Evolutionary conservation across 1,140 invertebrate genomes (phyloP).

Genomic region (Monomorium pharaonis): DNA sequence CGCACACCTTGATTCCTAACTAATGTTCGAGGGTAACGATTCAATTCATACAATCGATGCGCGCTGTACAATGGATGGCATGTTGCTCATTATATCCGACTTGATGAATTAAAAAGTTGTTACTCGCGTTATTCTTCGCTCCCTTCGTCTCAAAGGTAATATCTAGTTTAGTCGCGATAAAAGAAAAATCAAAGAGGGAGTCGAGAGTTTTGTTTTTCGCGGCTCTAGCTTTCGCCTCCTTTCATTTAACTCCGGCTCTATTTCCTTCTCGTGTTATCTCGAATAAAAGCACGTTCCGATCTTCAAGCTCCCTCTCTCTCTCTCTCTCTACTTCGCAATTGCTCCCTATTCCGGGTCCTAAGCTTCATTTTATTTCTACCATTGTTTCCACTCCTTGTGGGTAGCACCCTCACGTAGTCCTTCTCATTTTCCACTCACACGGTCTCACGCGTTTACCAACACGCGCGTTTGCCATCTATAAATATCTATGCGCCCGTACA

Average conservation of each 20-base stretch:
- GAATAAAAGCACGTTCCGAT: slow-evolving; percentile 69
- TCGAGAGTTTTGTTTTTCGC: slow-evolving; percentile 7
- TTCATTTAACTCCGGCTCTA: slow-evolving; percentile 29
- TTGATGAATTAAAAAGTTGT: slow-evolving; percentile 31
- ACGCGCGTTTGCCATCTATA: slow-evolving; percentile 34
- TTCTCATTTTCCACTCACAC: slow-evolving; percentile 78
- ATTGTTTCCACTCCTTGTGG: slow-evolving; percentile 79
- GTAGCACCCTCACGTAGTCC: slow-evolving; percentile 70
- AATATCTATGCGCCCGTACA: slow-evolving; percentile 15
- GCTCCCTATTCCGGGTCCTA: slow-evolving; percentile 59
- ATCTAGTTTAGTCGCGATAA: slow-evolving; percentile 12
- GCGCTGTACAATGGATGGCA: neutral
- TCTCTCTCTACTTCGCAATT: slow-evolving; percentile 56
- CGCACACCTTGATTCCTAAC: slow-evolving; percentile 68
- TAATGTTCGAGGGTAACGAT: slow-evolving; percentile 58
- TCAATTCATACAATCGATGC: slow-evolving; percentile 29
- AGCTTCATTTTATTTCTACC: slow-evolving; percentile 83
- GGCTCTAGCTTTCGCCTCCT: neutral
- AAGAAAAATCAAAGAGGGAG: slow-evolving; percentile 6
- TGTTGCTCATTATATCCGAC: neutral
- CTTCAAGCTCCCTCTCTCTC: slow-evolving; percentile 68
- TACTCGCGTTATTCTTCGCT: neutral
- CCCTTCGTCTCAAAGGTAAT: neutral
- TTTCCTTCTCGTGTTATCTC: slow-evolving; percentile 70
- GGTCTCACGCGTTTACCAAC: slow-evolving; percentile 43